Conservation (phyloP, 2,797 vertebrate species). For the Gymnopithys bicolor region DNA sequence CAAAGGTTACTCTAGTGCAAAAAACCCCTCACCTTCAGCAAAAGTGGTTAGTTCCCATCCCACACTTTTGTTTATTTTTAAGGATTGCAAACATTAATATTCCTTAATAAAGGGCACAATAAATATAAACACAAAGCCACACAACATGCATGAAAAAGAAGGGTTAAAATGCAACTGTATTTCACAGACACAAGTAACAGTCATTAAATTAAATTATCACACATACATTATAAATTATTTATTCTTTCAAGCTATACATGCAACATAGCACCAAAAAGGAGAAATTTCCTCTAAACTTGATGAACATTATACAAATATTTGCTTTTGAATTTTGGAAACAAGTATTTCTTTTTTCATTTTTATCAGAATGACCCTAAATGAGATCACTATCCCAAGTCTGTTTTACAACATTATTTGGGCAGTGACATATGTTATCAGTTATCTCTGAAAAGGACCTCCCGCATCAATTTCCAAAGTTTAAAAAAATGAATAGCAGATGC, state of each 20-base stretch:
- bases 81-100: slow-evolving; percentile 14
- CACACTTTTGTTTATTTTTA: neutral
- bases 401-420: neutral
- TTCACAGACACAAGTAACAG: slow-evolving; percentile 65
- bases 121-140: slow-evolving; percentile 66
- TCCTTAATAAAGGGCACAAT: slow-evolving; percentile 44
- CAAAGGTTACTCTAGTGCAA: neutral
- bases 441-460: neutral
- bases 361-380: neutral
- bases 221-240: slow-evolving; percentile 70
- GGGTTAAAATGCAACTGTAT: slow-evolving; percentile 69
- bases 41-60: neutral
- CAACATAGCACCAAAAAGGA: slow-evolving; percentile 58
- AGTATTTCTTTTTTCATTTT: neutral
- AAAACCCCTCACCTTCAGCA: neutral
- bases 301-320: slow-evolving; percentile 15
- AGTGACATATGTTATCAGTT: slow-evolving; percentile 18
- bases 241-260: slow-evolving; percentile 69
- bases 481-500: slow-evolving; percentile 23
- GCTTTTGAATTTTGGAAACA: neutral
- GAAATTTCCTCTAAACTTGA: neutral
- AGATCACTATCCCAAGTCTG: slow-evolving; percentile 12
- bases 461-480: neutral
- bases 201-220: slow-evolving; percentile 73
- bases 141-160: slow-evolving; percentile 53